Percentiles rank a stretch among this genome's conserved stretches.
Evolutionary conservation across 2,113 vertebrate genomes (phyloP).

Genomic region (Limanda limanda): DNA sequence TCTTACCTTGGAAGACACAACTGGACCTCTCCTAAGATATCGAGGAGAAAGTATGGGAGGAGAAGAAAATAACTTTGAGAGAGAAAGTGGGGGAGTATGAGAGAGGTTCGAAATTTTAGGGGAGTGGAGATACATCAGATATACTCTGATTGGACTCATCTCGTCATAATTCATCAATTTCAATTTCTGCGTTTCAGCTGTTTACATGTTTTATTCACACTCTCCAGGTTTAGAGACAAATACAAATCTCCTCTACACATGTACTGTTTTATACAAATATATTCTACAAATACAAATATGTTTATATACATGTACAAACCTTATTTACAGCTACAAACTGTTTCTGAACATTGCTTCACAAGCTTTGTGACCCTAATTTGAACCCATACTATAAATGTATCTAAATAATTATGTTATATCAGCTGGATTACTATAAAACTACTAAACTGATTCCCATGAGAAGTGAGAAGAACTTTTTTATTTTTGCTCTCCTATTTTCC

Average conservation of each 20-base stretch:
- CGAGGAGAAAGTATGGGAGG: background rate
- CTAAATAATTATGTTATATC: background rate
- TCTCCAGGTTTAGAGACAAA: background rate
- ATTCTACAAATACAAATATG: too few species aligned
- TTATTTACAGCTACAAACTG: background rate
- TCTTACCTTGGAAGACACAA: background rate
- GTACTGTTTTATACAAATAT: too few species aligned
- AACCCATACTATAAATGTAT: background rate
- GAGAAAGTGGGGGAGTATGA: conserved; percentile 11
- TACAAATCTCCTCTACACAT: too few species aligned
- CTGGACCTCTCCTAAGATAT: background rate
- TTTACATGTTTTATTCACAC: background rate
- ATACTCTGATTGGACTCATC: too few species aligned
- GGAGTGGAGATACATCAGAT: conserved; percentile 2
- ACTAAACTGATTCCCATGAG: too few species aligned
- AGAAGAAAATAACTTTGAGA: conserved; percentile 1
- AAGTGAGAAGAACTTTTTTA: too few species aligned
- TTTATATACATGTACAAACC: background rate
- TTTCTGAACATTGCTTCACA: background rate
- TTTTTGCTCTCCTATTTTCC: background rate
- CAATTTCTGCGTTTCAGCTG: too few species aligned
- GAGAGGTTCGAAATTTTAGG: conserved; percentile 8
- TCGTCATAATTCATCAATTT: too few species aligned
- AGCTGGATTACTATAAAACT: too few species aligned
- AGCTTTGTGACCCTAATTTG: background rate